Percentiles rank a stretch among this genome's conserved stretches.
Evolutionary conservation across 2,888 invertebrate species (phyloP).

Genomic region (Mimumesa dahlbomi): DNA sequence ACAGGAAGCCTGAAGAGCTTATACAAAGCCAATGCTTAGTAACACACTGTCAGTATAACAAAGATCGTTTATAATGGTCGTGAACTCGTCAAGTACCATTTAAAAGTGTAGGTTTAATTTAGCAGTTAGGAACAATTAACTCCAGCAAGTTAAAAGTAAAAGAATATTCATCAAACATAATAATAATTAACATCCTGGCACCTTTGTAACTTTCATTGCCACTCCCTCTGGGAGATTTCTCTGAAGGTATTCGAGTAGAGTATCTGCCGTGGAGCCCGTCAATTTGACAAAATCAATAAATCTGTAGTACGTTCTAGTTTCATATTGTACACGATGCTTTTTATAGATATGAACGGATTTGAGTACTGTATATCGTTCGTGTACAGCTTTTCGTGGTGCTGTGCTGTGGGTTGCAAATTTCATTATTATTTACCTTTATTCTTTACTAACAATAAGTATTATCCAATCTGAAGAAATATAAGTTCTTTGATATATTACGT

Average conservation of each 20-base stretch:
- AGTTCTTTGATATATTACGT: too few relatives aligned
- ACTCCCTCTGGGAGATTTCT: conserved; percentile 99
- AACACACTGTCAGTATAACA: too few relatives aligned
- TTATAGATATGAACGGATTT: conserved; percentile 95
- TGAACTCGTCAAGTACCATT: too few relatives aligned
- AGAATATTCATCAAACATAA: neutral
- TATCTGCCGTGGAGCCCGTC: conserved; percentile 97
- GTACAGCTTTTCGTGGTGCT: conserved; percentile 87
- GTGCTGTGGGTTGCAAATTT: conserved; percentile 87
- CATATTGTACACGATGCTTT: conserved; percentile 97
- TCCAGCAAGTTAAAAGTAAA: too few relatives aligned
- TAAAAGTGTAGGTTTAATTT: too few relatives aligned
- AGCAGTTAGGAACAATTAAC: too few relatives aligned
- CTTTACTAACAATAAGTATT: too few relatives aligned
- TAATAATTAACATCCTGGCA: conserved; percentile 68
- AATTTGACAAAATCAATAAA: conserved; percentile 91
- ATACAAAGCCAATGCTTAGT: too few relatives aligned
- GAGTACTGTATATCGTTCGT: conserved; percentile 90
- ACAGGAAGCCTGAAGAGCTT: too few relatives aligned
- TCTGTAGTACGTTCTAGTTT: conserved; percentile 94
- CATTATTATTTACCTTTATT: neutral
- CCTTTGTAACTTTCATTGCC: conserved; percentile 93
- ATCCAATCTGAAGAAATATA: neutral
- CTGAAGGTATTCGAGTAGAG: conserved; percentile 97
- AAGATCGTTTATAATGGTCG: too few relatives aligned